phyloP scores from a whole-genome alignment of 2,888 invertebrate species.

The Ophonus ardosiacus region DNA sequence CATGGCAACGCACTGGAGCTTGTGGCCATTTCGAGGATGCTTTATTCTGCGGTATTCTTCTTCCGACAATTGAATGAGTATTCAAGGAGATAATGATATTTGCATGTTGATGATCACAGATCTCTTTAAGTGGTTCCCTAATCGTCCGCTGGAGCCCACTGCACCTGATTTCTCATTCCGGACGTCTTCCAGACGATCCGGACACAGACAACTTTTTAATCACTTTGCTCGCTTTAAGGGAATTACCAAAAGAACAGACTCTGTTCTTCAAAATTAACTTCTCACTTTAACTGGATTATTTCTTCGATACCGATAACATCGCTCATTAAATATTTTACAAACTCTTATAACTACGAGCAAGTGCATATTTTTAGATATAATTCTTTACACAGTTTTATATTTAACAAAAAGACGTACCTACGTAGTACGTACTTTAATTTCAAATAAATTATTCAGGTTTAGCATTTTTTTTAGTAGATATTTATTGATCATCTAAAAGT shows the following conservation, averaged over 20 bases:
- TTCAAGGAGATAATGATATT: constrained; percentile 75
- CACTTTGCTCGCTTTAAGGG: constrained; percentile 43
- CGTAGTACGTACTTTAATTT: no score
- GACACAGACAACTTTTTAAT: constrained; percentile 34
- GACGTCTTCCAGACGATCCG: background rate
- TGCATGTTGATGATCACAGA: constrained; percentile 73
- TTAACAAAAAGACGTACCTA: no score
- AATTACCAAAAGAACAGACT: constrained; percentile 13
- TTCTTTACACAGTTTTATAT: no score
- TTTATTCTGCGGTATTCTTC: constrained; percentile 74
- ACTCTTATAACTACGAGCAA: background rate
- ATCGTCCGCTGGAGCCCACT: constrained; percentile 28
- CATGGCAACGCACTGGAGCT: constrained; percentile 70
- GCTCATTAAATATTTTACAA: background rate
- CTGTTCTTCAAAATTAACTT: constrained; percentile 1
- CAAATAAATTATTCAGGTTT: no score
- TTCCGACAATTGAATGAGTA: constrained; percentile 75
- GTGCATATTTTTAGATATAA: background rate
- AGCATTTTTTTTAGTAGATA: no score
- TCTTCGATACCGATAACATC: background rate
- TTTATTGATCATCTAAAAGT: no score
- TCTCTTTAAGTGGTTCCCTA: constrained; percentile 59
- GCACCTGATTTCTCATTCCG: constrained; percentile 60
- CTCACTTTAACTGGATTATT: constrained; percentile 26
- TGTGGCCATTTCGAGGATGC: constrained; percentile 70